Percentiles rank a stretch among this genome's conserved stretches.
These are phyloP conservation scores for Periophthalmus modestus DNA, from an alignment of 2,113 vertebrate species.

Conservation along the genomic window DNA sequence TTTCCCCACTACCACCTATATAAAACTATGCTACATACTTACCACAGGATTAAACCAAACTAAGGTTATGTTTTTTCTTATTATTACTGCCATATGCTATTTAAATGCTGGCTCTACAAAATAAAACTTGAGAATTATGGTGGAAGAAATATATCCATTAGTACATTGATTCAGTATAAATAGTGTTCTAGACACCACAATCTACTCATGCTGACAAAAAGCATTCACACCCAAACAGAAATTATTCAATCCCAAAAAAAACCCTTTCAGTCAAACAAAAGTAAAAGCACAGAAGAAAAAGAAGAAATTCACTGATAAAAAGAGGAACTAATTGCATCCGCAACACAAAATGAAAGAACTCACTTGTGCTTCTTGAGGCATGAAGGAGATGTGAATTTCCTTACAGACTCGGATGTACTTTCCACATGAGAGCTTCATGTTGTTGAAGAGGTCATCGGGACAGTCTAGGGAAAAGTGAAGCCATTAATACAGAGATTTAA, in stretches of 20 bases:
- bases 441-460: slow-evolving; percentile 88
- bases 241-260: neutral
- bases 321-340: slow-evolving; percentile 21
- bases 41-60: too few relatives aligned
- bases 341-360: slow-evolving; percentile 21
- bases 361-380: slow-evolving; percentile 91
- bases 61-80: too few relatives aligned
- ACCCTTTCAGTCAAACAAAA: neutral
- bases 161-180: too few relatives aligned
- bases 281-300: neutral
- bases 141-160: too few relatives aligned
- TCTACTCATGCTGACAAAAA: neutral
- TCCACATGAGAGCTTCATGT: slow-evolving; percentile 86
- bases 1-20: too few relatives aligned
- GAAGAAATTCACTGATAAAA: slow-evolving; percentile 10
- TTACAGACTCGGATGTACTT: slow-evolving; percentile 90
- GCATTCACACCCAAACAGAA: neutral
- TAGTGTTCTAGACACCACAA: too few relatives aligned
- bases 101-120: neutral
- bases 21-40: too few relatives aligned
- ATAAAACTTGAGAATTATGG: too few relatives aligned
- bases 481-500: neutral
- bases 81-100: too few relatives aligned
- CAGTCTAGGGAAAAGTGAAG: slow-evolving; percentile 78
- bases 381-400: slow-evolving; percentile 92